A percentile compares a stretch with the other conserved stretches of the same genome.
These are phyloP conservation scores for Adelphocoris suturalis DNA, from an alignment of 2,888 invertebrate species.

Conservation along the genomic window DNA sequence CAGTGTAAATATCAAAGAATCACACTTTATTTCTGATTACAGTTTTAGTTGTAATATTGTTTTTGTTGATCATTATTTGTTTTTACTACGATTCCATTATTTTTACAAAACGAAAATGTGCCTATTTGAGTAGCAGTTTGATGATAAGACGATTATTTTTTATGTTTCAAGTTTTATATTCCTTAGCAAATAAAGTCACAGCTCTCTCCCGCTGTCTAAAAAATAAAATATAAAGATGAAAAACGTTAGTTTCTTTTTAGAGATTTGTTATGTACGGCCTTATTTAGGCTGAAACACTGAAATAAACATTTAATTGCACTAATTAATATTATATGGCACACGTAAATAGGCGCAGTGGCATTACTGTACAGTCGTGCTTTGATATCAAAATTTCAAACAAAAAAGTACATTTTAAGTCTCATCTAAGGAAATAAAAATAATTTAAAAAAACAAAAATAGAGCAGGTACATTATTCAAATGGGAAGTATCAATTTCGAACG, in stretches of 20 bases:
- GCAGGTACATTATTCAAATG: conserved; percentile 39
- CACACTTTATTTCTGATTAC: too few species aligned
- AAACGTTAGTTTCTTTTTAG: conserved; percentile 29
- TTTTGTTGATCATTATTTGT: background rate
- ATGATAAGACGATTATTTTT: conserved; percentile 9
- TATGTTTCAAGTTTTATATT: conserved; percentile 23
- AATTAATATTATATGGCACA: conserved; percentile 51
- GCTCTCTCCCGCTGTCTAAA: conserved; percentile 28
- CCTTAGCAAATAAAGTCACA: background rate
- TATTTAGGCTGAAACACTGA: conserved; percentile 31
- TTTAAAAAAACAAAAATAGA: background rate
- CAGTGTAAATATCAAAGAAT: too few species aligned
- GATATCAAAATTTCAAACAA: conserved; percentile 27
- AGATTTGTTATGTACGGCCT: conserved; percentile 35
- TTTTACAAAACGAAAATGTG: conserved; percentile 62
- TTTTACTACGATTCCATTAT: background rate
- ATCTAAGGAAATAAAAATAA: background rate
- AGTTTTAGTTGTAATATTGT: background rate
- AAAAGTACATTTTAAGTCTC: conserved; percentile 50
- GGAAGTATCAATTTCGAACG: conserved; percentile 41
- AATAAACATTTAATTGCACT: conserved; percentile 50
- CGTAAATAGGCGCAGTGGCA: conserved; percentile 46
- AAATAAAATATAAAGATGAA: background rate
- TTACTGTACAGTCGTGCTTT: conserved; percentile 52
- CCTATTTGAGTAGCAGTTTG: conserved; percentile 65